Evolutionary conservation across 2,797 vertebrate genomes (phyloP).

Genomic region (Danio tinwini): DNA sequence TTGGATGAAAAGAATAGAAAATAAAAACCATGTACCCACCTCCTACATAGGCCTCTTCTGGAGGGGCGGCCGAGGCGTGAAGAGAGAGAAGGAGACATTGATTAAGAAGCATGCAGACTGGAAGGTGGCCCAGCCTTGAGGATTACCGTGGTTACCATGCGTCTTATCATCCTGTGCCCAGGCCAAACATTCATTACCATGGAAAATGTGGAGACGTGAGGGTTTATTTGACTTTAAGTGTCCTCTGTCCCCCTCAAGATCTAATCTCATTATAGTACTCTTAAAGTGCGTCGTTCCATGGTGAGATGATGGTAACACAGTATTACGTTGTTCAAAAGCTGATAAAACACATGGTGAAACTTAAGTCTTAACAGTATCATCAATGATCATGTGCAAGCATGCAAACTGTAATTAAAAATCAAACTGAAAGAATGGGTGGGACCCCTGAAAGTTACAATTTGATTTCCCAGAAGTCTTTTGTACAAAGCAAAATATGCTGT

Average conservation of each 20-base stretch:
- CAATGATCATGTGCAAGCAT: constrained; percentile 55
- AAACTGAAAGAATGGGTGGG: constrained; percentile 36
- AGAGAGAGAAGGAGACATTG: constrained; percentile 99
- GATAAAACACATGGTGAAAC: constrained; percentile 46
- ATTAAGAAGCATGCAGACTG: constrained; percentile 99
- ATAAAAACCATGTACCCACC: constrained; percentile 82
- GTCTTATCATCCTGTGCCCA: constrained; percentile 91
- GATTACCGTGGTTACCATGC: constrained; percentile 86
- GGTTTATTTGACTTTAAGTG: constrained; percentile 39
- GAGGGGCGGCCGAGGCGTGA: constrained; percentile 92
- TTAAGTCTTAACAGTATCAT: constrained; percentile 20
- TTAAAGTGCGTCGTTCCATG: not conserved
- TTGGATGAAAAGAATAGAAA: constrained; percentile 75
- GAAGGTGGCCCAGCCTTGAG: constrained; percentile 85
- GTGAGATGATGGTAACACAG: constrained; percentile 30
- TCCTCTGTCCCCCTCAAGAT: constrained; percentile 46
- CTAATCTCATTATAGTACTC: constrained; percentile 31
- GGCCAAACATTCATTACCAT: constrained; percentile 58
- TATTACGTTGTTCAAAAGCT: constrained; percentile 42
- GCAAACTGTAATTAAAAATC: constrained; percentile 38
- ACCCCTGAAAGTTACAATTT: constrained; percentile 1
- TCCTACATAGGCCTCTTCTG: constrained; percentile 99
- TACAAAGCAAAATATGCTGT: not conserved
- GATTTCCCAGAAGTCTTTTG: not conserved
- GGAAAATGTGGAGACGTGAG: constrained; percentile 36